phyloP scores from a whole-genome alignment of 2,113 vertebrate species.

The Cynoglossus semilaevis region DNA sequence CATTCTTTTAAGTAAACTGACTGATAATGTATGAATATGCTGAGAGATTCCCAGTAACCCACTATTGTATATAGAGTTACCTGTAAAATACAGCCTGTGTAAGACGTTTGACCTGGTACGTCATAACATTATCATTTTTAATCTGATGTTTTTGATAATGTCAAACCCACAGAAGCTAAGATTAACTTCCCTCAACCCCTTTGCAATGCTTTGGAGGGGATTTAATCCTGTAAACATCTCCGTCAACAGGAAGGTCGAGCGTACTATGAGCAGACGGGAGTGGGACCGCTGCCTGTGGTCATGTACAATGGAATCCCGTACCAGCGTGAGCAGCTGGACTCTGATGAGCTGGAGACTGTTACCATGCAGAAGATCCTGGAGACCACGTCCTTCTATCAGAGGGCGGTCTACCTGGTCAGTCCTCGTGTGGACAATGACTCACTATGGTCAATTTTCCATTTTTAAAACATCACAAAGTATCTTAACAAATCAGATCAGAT shows the following conservation, averaged over 20 bases:
- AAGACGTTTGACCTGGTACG: no score
- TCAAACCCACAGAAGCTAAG: not conserved
- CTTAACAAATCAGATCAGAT: no score
- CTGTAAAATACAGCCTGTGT: no score
- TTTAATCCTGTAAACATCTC: not conserved
- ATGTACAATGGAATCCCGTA: slow-evolving; percentile 95
- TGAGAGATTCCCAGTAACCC: no score
- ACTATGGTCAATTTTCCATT: slow-evolving; percentile 1
- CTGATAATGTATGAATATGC: no score
- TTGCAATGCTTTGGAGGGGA: not conserved
- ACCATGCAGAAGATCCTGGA: slow-evolving; percentile 99
- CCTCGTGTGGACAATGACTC: not conserved
- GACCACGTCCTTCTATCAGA: slow-evolving; percentile 91
- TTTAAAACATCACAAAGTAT: not conserved
- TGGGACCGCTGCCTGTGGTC: slow-evolving; percentile 89
- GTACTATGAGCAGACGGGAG: slow-evolving; percentile 90
- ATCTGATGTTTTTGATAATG: not conserved
- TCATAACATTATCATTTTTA: no score
- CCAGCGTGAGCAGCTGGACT: slow-evolving; percentile 89
- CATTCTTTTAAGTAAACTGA: no score
- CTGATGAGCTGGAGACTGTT: slow-evolving; percentile 92
- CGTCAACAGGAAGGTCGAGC: slow-evolving; percentile 80
- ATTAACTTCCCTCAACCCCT: not conserved
- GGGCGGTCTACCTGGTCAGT: slow-evolving; percentile 92
- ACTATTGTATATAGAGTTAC: no score